Percentiles rank a stretch among this genome's conserved stretches.
These are phyloP conservation scores for Lumbricus terrestris DNA, from an alignment of 2,888 invertebrate genomes.

Conservation along the genomic window DNA sequence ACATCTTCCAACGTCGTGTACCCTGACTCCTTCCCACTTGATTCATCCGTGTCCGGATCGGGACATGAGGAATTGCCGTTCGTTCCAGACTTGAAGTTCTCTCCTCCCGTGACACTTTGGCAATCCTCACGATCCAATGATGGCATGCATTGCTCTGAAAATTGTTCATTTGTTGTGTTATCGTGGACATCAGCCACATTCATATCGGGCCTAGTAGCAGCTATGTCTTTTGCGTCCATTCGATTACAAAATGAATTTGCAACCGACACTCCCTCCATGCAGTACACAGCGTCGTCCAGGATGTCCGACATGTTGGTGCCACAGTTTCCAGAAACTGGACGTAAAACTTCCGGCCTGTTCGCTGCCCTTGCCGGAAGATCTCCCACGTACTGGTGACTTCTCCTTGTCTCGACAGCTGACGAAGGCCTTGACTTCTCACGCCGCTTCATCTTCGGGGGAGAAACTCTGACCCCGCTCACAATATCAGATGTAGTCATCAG, in stretches of 20 bases:
- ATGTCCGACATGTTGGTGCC: neutral
- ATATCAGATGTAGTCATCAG: neutral
- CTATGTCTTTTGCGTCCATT: neutral
- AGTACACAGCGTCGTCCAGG: neutral
- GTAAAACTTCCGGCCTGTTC: neutral
- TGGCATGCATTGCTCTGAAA: neutral
- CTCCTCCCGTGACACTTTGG: neutral
- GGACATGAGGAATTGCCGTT: neutral
- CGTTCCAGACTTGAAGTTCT: neutral
- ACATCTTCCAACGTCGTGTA: constrained; percentile 26
- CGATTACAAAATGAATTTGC: neutral
- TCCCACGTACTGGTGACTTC: neutral
- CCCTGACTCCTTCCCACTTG: constrained; percentile 21
- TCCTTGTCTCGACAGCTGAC: neutral
- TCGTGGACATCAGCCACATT: neutral
- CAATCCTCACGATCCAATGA: neutral
- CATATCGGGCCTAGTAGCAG: neutral
- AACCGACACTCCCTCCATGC: constrained; percentile 9
- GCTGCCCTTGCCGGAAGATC: neutral
- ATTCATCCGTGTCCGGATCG: neutral
- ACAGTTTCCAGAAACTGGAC: constrained; percentile 11
- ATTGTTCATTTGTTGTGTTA: neutral
- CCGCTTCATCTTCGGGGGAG: neutral
- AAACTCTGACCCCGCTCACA: neutral
- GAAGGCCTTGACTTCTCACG: neutral